Evolutionary conservation across 1,140 invertebrate genomes (phyloP).

Genomic region (Drosophila yakuba): DNA sequence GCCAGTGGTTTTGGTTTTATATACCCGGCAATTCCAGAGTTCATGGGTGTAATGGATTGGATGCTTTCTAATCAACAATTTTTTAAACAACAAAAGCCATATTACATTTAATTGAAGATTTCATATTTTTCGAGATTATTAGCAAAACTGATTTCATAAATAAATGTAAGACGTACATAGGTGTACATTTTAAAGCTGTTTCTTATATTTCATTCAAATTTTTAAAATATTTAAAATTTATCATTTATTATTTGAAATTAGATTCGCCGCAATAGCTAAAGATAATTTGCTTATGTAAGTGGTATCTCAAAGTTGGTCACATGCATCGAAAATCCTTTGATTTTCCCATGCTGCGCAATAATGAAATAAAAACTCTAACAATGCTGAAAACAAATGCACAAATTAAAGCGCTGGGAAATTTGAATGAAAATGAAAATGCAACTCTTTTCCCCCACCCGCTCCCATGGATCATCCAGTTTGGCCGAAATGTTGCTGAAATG

Average conservation of each 20-base stretch:
- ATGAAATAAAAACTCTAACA: slow-evolving; percentile 73
- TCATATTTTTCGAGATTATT: too few species aligned
- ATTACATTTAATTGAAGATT: too few species aligned
- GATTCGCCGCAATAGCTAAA: neutral
- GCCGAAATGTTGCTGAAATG: slow-evolving; percentile 23
- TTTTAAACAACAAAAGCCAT: too few species aligned
- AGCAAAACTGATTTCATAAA: neutral
- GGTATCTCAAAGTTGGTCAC: neutral
- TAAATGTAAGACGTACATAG: too few species aligned
- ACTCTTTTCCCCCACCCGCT: neutral
- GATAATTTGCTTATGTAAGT: neutral
- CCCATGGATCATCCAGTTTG: slow-evolving; percentile 18
- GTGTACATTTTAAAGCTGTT: too few species aligned
- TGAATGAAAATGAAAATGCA: slow-evolving; percentile 47
- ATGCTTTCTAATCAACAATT: neutral
- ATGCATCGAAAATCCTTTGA: neutral
- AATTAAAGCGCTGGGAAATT: slow-evolving; percentile 56
- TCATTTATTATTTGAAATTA: too few species aligned
- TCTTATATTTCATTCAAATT: too few species aligned
- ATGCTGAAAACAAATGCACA: slow-evolving; percentile 32
- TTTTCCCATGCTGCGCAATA: slow-evolving; percentile 30
- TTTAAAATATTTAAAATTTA: too few species aligned
- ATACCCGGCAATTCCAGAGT: neutral
- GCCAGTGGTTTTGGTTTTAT: slow-evolving; percentile 15
- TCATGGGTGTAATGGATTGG: neutral